Evolutionary conservation across 2,888 invertebrate species (phyloP).

Genomic region (Alviniconcha strummeri): DNA sequence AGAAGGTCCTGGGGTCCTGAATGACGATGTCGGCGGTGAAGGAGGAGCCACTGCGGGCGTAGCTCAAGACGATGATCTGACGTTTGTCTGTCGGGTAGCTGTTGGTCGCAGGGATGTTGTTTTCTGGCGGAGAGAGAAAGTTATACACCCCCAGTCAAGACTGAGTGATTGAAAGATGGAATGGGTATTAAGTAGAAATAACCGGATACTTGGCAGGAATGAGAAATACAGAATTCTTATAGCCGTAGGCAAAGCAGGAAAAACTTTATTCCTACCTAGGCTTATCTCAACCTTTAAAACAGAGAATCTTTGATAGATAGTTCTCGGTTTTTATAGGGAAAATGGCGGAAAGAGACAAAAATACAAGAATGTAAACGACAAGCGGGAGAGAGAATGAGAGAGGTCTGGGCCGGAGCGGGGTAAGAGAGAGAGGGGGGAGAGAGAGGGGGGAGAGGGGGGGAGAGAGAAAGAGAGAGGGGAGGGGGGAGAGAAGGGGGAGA

Average conservation of each 20-base stretch:
- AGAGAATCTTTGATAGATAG: no score
- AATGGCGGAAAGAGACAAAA: not conserved
- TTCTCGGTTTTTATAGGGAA: no score
- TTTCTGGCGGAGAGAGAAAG: not conserved
- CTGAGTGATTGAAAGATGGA: no score
- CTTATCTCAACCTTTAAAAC: no score
- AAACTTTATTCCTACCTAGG: no score
- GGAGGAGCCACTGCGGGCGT: slow-evolving; percentile 32
- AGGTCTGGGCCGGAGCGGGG: not conserved
- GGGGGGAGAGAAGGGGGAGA: not conserved
- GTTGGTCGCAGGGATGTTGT: slow-evolving; percentile 23
- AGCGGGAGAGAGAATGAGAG: not conserved
- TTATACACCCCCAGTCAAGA: not conserved
- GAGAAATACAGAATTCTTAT: no score
- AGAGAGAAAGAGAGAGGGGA: not conserved
- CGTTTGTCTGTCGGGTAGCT: slow-evolving; percentile 22
- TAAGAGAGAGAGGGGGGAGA: not conserved
- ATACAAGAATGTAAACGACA: no score
- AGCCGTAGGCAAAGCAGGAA: no score
- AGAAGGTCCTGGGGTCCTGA: slow-evolving; percentile 30
- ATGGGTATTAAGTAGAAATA: no score
- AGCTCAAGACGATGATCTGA: slow-evolving; percentile 33
- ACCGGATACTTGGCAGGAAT: no score
- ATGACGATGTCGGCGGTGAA: slow-evolving; percentile 35
- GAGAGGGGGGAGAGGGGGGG: not conserved